A percentile compares a stretch with the other conserved stretches of the same genome.
Evolutionary conservation across 2,797 vertebrate species (phyloP).

Genomic region (Peromyscus eremicus): DNA sequence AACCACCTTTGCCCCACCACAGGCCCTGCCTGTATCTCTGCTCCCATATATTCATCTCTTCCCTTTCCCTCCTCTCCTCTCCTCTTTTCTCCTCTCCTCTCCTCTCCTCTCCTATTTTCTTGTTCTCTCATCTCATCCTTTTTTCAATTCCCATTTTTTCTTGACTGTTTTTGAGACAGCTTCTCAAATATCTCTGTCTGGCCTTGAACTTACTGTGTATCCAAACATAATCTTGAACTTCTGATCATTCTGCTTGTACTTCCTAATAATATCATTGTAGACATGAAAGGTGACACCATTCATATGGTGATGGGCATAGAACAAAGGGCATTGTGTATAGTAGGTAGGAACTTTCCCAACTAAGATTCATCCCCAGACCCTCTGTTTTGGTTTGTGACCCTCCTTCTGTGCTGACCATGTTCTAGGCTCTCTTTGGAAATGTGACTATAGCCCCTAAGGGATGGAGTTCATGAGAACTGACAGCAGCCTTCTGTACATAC

Average conservation of each 20-base stretch:
- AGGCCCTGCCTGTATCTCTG: not conserved
- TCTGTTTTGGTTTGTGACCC: not conserved
- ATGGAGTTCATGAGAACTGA: not conserved
- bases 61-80: not conserved
- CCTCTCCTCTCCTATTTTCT: too few species aligned
- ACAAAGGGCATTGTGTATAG: too few species aligned
- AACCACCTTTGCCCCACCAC: not conserved
- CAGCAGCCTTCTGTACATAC: rapidly evolving
- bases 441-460: too few species aligned
- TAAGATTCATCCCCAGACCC: too few species aligned
- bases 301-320: too few species aligned
- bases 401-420: not conserved
- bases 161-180: not conserved
- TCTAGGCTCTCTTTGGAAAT: not conserved
- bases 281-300: not conserved
- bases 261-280: not conserved
- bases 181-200: not conserved
- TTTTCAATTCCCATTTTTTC: not conserved
- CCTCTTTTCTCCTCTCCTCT: too few species aligned
- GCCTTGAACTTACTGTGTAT: not conserved
- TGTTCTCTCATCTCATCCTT: not conserved
- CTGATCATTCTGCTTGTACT: not conserved
- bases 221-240: not conserved
- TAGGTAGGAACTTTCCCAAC: not conserved
- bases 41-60: not conserved